Conservation (phyloP, 2,888 invertebrate genomes). For the Exocentrus adspersus region DNA sequence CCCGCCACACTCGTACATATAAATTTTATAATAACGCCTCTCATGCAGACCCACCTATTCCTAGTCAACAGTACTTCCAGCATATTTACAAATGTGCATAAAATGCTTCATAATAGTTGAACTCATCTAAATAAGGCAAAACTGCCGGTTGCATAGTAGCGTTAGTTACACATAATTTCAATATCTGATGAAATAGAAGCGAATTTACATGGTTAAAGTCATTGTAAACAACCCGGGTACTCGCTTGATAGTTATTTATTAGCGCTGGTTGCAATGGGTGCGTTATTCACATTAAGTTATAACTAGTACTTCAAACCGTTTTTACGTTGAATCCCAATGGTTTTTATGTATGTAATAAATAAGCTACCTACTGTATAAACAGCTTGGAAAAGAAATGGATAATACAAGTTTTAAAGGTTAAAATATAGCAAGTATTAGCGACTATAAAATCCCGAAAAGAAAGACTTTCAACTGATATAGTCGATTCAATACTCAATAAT, state of each 20-base stretch:
- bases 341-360: too few relatives aligned
- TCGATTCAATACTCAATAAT: too few relatives aligned
- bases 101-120: slow-evolving; percentile 5
- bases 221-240: slow-evolving; percentile 28
- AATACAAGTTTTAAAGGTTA: too few relatives aligned
- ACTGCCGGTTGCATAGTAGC: slow-evolving; percentile 14
- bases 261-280: slow-evolving; percentile 11
- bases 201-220: slow-evolving; percentile 24
- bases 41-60: neutral
- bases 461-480: too few relatives aligned
- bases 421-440: too few relatives aligned
- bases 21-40: neutral
- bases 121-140: slow-evolving; percentile 9
- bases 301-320: slow-evolving; percentile 10
- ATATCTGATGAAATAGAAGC: slow-evolving; percentile 26
- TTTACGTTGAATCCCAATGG: slow-evolving; percentile 1
- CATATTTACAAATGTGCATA: slow-evolving; percentile 1
- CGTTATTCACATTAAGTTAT: slow-evolving; percentile 27
- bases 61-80: neutral
- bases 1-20: neutral
- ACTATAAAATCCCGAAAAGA: too few relatives aligned
- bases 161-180: slow-evolving; percentile 26
- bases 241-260: slow-evolving; percentile 26
- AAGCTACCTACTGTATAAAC: too few relatives aligned
- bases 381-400: too few relatives aligned